phyloP scores from a whole-genome alignment of 2,888 invertebrate genomes.

The Phaonia tiefii region DNA sequence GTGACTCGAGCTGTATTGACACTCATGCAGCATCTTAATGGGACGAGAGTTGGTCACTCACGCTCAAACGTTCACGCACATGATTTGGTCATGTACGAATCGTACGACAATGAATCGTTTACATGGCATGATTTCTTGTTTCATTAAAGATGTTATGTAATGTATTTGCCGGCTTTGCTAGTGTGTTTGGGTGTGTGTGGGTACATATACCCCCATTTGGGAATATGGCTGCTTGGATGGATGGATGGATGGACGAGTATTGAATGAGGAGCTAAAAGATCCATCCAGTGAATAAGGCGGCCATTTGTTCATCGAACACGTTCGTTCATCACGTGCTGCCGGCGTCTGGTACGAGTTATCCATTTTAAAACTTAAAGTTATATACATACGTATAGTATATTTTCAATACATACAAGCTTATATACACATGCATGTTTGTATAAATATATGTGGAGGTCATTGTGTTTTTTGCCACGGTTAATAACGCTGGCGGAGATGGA shows the following conservation, averaged over 20 bases:
- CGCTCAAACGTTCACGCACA: slow-evolving; percentile 8
- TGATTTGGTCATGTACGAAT: neutral
- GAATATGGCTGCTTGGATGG: neutral
- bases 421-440: neutral
- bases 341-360: slow-evolving; percentile 77
- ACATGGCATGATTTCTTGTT: neutral
- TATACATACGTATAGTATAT: slow-evolving; percentile 22
- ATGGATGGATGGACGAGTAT: neutral
- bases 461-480: neutral
- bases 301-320: slow-evolving; percentile 63
- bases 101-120: too few species aligned
- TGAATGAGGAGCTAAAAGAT: slow-evolving; percentile 8
- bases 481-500: neutral
- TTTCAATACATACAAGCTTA: slow-evolving; percentile 7
- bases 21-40: slow-evolving; percentile 17
- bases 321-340: slow-evolving; percentile 78
- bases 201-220: neutral
- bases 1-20: too few species aligned
- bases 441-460: neutral
- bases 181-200: neutral
- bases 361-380: slow-evolving; percentile 71
- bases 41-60: neutral
- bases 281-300: slow-evolving; percentile 36
- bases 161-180: neutral
- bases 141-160: slow-evolving; percentile 5